Conservation (phyloP, 2,797 vertebrate genomes). For the Callimico goeldii region DNA sequence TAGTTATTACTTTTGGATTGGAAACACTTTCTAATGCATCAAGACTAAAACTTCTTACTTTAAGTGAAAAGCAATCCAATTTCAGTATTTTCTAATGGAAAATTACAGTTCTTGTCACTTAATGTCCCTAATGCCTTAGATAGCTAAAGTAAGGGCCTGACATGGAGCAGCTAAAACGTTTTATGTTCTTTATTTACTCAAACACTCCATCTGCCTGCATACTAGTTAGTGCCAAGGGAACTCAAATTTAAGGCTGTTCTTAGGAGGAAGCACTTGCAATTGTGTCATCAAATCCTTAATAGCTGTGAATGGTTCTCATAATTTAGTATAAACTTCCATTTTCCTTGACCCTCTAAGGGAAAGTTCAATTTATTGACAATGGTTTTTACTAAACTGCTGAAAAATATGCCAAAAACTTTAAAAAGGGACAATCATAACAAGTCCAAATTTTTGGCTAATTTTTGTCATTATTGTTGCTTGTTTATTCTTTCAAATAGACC, state of each 20-base stretch:
- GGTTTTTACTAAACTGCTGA: neutral
- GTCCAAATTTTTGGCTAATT: neutral
- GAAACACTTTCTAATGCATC: constrained; percentile 50
- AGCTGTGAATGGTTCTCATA: constrained; percentile 34
- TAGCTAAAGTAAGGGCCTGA: constrained; percentile 46
- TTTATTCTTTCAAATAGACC: neutral
- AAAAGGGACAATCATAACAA: neutral
- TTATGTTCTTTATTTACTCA: constrained; percentile 65
- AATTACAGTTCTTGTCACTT: constrained; percentile 56
- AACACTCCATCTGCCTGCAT: constrained; percentile 47
- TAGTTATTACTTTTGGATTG: constrained; percentile 50
- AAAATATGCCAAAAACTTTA: constrained; percentile 9
- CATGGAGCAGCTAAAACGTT: constrained; percentile 36
- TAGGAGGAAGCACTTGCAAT: constrained; percentile 59
- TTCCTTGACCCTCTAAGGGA: constrained; percentile 63
- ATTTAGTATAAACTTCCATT: constrained; percentile 59
- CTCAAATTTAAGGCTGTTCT: constrained; percentile 64
- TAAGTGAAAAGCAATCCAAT: constrained; percentile 66
- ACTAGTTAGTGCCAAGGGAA: constrained; percentile 53
- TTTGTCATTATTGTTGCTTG: neutral
- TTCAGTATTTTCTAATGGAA: constrained; percentile 69
- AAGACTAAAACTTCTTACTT: constrained; percentile 69
- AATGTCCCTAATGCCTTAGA: constrained; percentile 59
- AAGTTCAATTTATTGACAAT: constrained; percentile 56
- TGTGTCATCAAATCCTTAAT: constrained; percentile 63